Evolutionary conservation across 2,888 invertebrate species (phyloP), one percentile per base, ranked within the genome.

Genomic region (Drosophila paranaensis): DNA sequence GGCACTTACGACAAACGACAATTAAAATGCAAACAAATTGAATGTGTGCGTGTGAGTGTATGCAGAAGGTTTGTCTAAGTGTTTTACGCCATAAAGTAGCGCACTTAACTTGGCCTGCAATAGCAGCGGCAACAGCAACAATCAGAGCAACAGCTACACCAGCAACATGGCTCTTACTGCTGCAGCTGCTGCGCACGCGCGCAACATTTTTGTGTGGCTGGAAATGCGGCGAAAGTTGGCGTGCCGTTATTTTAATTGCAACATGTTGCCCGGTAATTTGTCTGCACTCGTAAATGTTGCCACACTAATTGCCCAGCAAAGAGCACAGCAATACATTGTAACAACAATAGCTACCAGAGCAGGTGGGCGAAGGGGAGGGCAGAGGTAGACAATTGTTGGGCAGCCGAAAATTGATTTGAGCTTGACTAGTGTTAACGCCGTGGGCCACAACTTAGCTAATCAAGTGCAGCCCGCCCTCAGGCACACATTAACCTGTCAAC

Each of bases 211-310:
- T 83, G 77, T 75, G 73, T 72, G 68, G 64, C 70, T 71, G 70
- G 71, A 53, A 74, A 77, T 79, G 82, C 73, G 84, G 84, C 82
- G 84, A 84, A 84, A 84, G 84, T 84, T 84, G 80, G 84, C 84
- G 84, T 82, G 87, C 84, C 84, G 84, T 84, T 84, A 84, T 84
- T 84, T 84, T 84, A 84, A 84, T 84, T 84, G 84, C 87, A 87
- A 84, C 87, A 84, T 87, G 84, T 87, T 84, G 87, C 87, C 60
- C 70, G 80, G 84, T 86, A 84, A 84, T 84, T 84, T 84, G 84
- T 84, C 84, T 87, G 83, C 82, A 82, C 87, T 84, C 82, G 84
- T 87, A 87, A 84, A 84, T 86, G 83, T 77, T 83, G 84, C 84
- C 79, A 77, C 83, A 79, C 83, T 83, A 83, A 83, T 83, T 83